A percentile compares a stretch with the other conserved stretches of the same genome.
These are phyloP conservation scores for Endotricha flammealis DNA, from an alignment of 2,888 invertebrate species.

Conservation along the genomic window DNA sequence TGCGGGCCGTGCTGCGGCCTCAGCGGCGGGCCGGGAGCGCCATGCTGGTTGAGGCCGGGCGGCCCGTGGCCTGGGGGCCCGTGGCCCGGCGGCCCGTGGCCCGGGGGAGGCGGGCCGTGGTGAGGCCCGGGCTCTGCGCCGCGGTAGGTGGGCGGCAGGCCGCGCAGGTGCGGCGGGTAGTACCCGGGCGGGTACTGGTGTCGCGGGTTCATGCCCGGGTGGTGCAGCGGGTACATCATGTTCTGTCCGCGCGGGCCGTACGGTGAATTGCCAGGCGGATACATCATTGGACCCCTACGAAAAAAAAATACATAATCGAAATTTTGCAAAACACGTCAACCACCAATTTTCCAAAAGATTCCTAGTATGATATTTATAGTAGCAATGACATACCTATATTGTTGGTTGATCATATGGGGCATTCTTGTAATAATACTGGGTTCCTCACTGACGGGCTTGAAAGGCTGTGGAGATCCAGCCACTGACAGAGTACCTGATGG, in stretches of 20 bases:
- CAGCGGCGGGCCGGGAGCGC: conserved; percentile 9
- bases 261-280: conserved; percentile 38
- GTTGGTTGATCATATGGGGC: conserved; percentile 73
- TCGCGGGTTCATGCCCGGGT: conserved; percentile 20
- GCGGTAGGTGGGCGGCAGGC: conserved; percentile 43
- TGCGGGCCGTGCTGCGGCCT: conserved; percentile 10
- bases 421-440: conserved; percentile 72
- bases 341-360: no score
- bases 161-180: conserved; percentile 31
- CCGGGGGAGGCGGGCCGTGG: conserved; percentile 8
- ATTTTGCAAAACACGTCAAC: no score
- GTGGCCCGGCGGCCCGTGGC: conserved; percentile 11
- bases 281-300: conserved; percentile 64
- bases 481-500: conserved; percentile 64
- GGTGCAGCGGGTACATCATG: conserved; percentile 42
- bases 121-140: conserved; percentile 21
- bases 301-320: neutral
- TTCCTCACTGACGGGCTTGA: conserved; percentile 66
- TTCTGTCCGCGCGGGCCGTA: conserved; percentile 46
- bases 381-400: conserved; percentile 55
- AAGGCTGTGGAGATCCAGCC: conserved; percentile 73
- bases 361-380: neutral
- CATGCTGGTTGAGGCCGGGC: conserved; percentile 12
- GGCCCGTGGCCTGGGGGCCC: conserved; percentile 11
- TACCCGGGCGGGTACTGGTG: conserved; percentile 42